Evolutionary conservation across 2,888 invertebrate genomes (phyloP).

Genomic region (Aleiodes leptofemur): DNA sequence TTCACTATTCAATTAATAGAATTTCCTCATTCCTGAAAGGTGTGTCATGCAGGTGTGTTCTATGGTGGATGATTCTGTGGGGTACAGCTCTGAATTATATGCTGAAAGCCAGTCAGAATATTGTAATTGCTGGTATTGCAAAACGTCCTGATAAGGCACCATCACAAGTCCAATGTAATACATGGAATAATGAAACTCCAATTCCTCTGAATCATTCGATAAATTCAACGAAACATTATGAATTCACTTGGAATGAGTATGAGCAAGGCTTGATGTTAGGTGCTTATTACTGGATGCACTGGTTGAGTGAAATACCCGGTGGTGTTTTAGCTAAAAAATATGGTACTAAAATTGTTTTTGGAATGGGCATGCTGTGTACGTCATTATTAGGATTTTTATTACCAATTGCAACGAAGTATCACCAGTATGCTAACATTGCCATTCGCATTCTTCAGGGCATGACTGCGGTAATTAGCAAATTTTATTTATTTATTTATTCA

Average conservation of each 20-base stretch:
- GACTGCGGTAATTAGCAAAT: constrained; percentile 77
- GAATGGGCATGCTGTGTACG: constrained; percentile 80
- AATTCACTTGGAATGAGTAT: constrained; percentile 79
- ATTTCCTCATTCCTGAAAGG: too few species aligned
- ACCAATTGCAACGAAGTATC: constrained; percentile 80
- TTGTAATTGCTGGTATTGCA: constrained; percentile 81
- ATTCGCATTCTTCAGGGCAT: constrained; percentile 83
- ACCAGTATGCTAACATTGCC: constrained; percentile 78
- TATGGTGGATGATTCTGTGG: constrained; percentile 80
- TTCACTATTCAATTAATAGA: too few species aligned
- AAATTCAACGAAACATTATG: neutral
- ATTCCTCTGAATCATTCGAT: neutral
- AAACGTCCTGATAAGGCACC: constrained; percentile 39
- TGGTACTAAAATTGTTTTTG: constrained; percentile 85
- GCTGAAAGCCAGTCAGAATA: constrained; percentile 80
- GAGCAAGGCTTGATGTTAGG: constrained; percentile 81
- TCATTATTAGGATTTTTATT: constrained; percentile 81
- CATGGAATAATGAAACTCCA: neutral
- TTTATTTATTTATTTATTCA: too few species aligned
- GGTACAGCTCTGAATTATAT: constrained; percentile 82
- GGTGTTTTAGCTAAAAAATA: constrained; percentile 82
- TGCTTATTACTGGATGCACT: constrained; percentile 85
- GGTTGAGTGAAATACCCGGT: constrained; percentile 84
- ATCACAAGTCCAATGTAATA: constrained; percentile 12
- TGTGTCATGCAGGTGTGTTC: constrained; percentile 68